Base-by-base conservation (phyloP, 2,113 vertebrate genomes). In the Balaenoptera acutorostrata region DNA sequence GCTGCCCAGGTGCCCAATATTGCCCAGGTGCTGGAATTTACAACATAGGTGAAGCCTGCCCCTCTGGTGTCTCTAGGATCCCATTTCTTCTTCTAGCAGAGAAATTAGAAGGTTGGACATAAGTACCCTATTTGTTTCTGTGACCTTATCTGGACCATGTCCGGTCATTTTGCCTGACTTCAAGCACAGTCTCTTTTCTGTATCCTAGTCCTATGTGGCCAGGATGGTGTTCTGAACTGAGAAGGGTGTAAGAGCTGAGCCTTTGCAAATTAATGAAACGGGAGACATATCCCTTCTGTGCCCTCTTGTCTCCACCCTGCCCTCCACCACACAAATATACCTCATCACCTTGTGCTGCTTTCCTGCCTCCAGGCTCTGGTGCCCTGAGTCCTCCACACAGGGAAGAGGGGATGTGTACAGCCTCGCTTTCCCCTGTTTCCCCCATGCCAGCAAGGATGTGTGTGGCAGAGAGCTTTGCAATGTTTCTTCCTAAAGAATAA, bases 271-370 rank as follows among this genome's bases (percentile, higher is more conserved):
- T 29, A 31, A 15, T 77, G 11, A 8, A 21, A 29, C 9, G 12
- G 17, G n/a, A 18, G 36, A 57, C 23, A 15, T 36, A 46, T 25
- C 4, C 7, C 2, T 64, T 21, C 33, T 57, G 25, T 81, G 59
- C 31, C 36, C 25, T 68, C 15, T 68, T 80, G 46, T 66, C 33
- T 66, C 55, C 27, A 11, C 17, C n/a, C 29, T 23, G 33, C 6
- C 33, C 15, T 49, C 13, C 0, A 49, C 15, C 2, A 3, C 8
- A n/a, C 25, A 29, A 12, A 14, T 15, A 11, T 0, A 4, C 15
- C 64, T 78, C 7, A 2, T n/a, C n/a, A 11, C 8, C 25, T 27
- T 13, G 8, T 49, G 59, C 49, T 23, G 7, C n/a, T 23, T 5
- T 44, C 29, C 52, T 12, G 2, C 5, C 36, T 44, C 84, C 59